Evolutionary conservation across 2,797 vertebrate genomes (phyloP).

Genomic region (Paramormyrops hopkinsi): DNA sequence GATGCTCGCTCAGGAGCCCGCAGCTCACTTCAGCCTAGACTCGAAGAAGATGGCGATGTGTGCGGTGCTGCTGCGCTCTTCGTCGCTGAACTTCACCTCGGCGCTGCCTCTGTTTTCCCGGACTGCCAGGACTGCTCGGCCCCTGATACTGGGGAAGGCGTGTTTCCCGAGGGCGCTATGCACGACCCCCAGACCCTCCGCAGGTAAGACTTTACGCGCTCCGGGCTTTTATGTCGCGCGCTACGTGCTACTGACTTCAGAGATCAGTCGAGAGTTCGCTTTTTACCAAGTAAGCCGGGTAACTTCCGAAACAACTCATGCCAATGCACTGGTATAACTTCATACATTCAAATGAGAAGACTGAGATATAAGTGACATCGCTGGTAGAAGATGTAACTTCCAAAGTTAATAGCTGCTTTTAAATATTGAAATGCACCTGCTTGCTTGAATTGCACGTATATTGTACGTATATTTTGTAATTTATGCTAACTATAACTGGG

Average conservation of each 20-base stretch:
- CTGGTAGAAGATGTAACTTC: not conserved
- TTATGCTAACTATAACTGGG: not conserved
- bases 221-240: not conserved
- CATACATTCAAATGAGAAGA: not conserved
- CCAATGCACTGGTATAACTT: not conserved
- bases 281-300: not conserved
- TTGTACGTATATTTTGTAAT: not conserved
- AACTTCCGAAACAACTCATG: not conserved
- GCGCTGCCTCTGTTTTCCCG: constrained; percentile 41
- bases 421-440: not conserved
- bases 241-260: constrained; percentile 15
- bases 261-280: not conserved
- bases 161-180: constrained; percentile 45
- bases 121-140: constrained; percentile 25
- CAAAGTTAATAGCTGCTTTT: not conserved
- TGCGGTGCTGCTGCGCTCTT: constrained; percentile 46
- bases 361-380: not conserved
- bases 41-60: constrained; percentile 62
- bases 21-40: not conserved
- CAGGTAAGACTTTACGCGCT: constrained; percentile 48
- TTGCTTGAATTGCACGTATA: not conserved
- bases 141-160: not conserved
- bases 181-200: constrained; percentile 44
- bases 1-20: not conserved
- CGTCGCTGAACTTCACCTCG: constrained; percentile 52